Evolutionary conservation across 2,113 vertebrate genomes (phyloP).

Genomic region (Poeciliopsis turrubarensis): DNA sequence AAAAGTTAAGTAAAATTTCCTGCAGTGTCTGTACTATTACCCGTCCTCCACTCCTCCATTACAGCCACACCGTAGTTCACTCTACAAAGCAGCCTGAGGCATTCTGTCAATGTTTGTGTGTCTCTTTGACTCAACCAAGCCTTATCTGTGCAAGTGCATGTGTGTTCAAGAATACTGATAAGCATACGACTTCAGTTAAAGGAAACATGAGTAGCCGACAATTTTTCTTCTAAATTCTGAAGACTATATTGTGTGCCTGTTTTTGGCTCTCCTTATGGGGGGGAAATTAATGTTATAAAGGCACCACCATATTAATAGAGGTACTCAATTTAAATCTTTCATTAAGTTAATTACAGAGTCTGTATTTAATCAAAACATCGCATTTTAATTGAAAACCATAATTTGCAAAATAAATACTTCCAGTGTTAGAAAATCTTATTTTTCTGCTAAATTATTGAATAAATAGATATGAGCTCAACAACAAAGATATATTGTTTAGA

Average conservation of each 20-base stretch:
- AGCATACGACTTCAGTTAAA: slow-evolving; percentile 24
- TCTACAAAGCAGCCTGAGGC: slow-evolving; percentile 29
- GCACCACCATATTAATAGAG: too few relatives aligned
- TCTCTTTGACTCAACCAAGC: slow-evolving; percentile 30
- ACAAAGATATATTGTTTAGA: too few relatives aligned
- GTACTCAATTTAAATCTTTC: too few relatives aligned
- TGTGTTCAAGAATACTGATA: slow-evolving; percentile 7
- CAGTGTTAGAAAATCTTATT: too few relatives aligned
- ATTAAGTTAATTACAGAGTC: too few relatives aligned
- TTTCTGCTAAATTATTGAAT: too few relatives aligned
- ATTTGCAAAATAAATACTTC: too few relatives aligned
- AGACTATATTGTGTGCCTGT: slow-evolving; percentile 7
- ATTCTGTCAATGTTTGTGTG: slow-evolving; percentile 27
- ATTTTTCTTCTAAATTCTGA: slow-evolving; percentile 35
- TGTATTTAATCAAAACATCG: too few relatives aligned
- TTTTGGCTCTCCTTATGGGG: neutral
- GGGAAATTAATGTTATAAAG: too few relatives aligned
- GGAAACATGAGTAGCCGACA: neutral
- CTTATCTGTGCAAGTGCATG: slow-evolving; percentile 18
- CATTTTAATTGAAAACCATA: too few relatives aligned
- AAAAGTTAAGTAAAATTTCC: neutral
- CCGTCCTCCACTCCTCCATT: slow-evolving; percentile 46
- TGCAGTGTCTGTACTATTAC: slow-evolving; percentile 24
- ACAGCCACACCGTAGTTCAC: slow-evolving; percentile 33
- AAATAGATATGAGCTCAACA: too few relatives aligned